These are phyloP conservation scores for Rhimphoctona megacephalus DNA, from an alignment of 2,888 invertebrate species.

Conservation along the genomic window DNA sequence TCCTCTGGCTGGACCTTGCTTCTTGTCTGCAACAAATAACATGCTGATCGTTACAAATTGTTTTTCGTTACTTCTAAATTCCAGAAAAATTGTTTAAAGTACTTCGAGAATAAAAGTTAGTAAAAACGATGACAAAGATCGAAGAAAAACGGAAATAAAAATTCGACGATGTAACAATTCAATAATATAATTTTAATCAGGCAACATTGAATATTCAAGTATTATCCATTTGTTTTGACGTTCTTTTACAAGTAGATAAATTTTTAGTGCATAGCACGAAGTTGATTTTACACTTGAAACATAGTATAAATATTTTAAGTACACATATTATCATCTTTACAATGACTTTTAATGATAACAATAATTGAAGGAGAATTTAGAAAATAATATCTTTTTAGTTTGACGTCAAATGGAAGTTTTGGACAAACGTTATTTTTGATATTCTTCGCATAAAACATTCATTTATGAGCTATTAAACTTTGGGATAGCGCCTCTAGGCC, in stretches of 20 bases:
- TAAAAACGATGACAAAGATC: background rate
- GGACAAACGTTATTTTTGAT: conserved; percentile 8
- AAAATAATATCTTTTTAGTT: background rate
- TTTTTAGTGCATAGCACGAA: conserved; percentile 44
- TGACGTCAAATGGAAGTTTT: conserved; percentile 21
- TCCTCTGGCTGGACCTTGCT: background rate
- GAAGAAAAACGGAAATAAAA: background rate
- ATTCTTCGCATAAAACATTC: conserved; percentile 21
- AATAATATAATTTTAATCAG: conserved; percentile 69
- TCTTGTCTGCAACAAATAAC: conserved; percentile 39
- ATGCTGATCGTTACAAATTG: conserved; percentile 17
- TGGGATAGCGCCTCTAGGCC: conserved; percentile 58
- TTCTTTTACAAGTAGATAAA: conserved; percentile 43
- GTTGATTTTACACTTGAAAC: conserved; percentile 54
- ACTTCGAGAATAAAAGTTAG: no score
- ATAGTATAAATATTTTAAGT: conserved; percentile 65
- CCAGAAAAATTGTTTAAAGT: background rate
- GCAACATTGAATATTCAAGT: conserved; percentile 64
- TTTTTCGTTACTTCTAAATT: background rate
- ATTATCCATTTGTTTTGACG: conserved; percentile 51
- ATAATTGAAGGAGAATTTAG: conserved; percentile 14
- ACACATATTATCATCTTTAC: conserved; percentile 47
- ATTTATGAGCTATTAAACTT: conserved; percentile 11
- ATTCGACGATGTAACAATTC: conserved; percentile 55
- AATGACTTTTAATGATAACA: conserved; percentile 41